Evolutionary conservation across 2,888 invertebrate genomes (phyloP), one percentile per base, ranked within the genome.

Genomic region (Torymus tubicola): DNA sequence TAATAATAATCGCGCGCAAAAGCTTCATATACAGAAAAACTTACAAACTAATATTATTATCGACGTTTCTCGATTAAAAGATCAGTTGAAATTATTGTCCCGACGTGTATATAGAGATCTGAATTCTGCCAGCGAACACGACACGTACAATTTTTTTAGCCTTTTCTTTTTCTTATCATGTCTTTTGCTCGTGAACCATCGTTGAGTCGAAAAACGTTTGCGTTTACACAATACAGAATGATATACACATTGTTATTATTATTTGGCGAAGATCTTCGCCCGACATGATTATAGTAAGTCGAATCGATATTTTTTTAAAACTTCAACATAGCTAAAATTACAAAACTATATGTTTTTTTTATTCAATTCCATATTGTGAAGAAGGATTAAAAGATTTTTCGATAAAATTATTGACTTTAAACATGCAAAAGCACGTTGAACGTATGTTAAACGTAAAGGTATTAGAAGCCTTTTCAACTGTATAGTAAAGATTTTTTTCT

Each of bases 51-150:
- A 63, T 42, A n/a, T 16, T 53, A 68, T 57, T 24, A 50, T 71
- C 21, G 64, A 75, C 14, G 55, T 69, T 50, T 18, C 24, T 69
- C 55, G 24, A 78, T 61, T 42, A 69, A 72, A 69, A 60, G 12
- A 74, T 74, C 58, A 50, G 42, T 42, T 70, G 4, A 5, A 52
- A 57, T 79, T 82, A 79, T 79, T 79, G 76, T 79, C 75, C 68
- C 64, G 31, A 61, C 74, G 18, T 57, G 21, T 68, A 53, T 52
- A 69, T 64, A 69, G 24, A 74, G 24, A 63, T 71, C 63, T 68
- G 63, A 69, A 67, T 81, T 76, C 72, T 78, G n/a, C 61, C 69
- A 77, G 72, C 57, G 76, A 77, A 77, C 64, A 69, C 64, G 71
- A 71, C 81, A 60, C 42, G 24, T 74, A 65, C 14, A 78, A 60